Base-by-base conservation (phyloP, 2,113 vertebrate genomes). In the Psilopsiagon aurifrons region DNA sequence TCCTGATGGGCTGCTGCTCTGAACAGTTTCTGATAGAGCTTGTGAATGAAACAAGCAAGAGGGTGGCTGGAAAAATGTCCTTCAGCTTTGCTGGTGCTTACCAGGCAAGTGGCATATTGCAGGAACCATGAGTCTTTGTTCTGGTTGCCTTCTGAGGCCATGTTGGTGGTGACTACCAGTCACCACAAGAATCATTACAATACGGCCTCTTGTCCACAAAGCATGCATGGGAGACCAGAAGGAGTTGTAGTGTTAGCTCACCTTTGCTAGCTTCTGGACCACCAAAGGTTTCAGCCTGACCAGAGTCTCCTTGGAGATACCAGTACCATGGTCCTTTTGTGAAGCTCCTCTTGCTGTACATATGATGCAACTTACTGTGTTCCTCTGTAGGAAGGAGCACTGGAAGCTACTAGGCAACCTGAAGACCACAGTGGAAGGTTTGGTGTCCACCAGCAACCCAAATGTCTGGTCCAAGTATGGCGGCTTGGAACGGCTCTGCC, bases 381-480 rank as follows among this genome's bases (percentile, higher is more conserved):
- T 73, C n/a, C 31, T n/a, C 64, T 95, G 67, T 97, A 99, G 99
- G 95, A 98, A 97, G 88, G 99, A 99, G 76, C 99, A 98, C 29
- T 99, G 99, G 99, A 99, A 99, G 96, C 97, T 99, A 67, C 98
- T 99, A 89, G 99, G 98, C 83, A 99, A 98, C 89, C 97, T 99
- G 95, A 99, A 99, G 98, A 99, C 99, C 41, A 99, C 99, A 5
- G 99, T 99, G 64, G 99, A 99, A 88, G 99, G 99, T n/a, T 98
- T 99, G 75, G 98, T 99, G 84, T 99, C 99, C 69, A 98, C 98
- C 76, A 99, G 98, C 95, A 99, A 99, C 91, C 99, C 99, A 5
- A 99, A 99, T 1, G 99, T 99, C 59, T 99, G 99, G 99, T 99
- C 99, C 46, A 99, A 99, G 76, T 99, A 99, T 93, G 99, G 99